These are phyloP conservation scores for Diadegma fenestrale DNA, from an alignment of 2,888 invertebrate species.

Conservation along the genomic window DNA sequence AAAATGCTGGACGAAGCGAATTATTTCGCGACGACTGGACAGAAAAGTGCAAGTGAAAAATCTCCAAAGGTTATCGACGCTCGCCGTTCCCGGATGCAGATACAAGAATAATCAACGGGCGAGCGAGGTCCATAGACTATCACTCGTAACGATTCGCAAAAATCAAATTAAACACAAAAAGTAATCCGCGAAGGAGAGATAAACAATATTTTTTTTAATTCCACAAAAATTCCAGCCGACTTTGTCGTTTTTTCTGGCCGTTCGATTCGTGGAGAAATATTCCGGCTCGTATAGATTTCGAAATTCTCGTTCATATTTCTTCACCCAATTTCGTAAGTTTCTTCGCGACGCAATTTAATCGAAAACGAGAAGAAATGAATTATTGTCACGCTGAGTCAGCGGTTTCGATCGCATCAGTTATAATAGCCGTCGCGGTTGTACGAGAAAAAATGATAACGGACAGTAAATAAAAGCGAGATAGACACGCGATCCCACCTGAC, in stretches of 20 bases:
- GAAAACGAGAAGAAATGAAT: background rate
- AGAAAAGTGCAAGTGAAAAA: background rate
- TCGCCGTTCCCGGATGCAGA: constrained; percentile 58
- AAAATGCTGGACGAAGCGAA: background rate
- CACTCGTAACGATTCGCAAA: background rate
- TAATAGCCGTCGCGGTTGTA: background rate
- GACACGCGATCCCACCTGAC: background rate
- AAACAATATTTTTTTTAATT: background rate
- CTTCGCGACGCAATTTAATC: background rate
- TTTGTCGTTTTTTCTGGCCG: background rate
- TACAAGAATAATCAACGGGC: constrained; percentile 14
- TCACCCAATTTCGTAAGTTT: background rate
- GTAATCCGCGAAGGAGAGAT: background rate
- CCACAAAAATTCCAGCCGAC: background rate
- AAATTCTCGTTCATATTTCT: background rate
- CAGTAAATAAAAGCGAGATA: background rate
- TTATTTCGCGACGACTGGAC: background rate
- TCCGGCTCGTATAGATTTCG: background rate
- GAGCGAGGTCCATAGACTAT: constrained; percentile 30
- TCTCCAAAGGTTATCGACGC: constrained; percentile 47
- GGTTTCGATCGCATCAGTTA: constrained; percentile 9
- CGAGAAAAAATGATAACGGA: background rate
- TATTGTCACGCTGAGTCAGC: background rate
- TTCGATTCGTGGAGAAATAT: background rate
- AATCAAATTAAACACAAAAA: background rate